Conservation (phyloP, 2,113 vertebrate genomes). For the Cyprinodon brontotheroides region DNA sequence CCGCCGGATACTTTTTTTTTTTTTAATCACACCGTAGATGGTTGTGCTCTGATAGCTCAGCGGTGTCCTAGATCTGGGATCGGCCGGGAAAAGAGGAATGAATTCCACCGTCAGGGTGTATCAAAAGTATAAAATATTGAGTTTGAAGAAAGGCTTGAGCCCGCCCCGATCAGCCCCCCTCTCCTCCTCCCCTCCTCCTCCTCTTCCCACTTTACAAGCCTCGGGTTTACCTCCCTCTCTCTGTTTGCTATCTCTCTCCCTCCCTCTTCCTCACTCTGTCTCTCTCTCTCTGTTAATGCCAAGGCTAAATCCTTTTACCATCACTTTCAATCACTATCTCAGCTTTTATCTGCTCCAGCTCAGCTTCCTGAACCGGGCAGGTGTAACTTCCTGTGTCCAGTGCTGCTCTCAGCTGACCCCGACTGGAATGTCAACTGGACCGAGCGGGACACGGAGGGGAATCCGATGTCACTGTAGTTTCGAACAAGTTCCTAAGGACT, state of each 20-base stretch:
- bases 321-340: slow-evolving; percentile 91
- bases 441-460: slow-evolving; percentile 53
- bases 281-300: slow-evolving; percentile 82
- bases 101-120: slow-evolving; percentile 70
- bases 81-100: slow-evolving; percentile 49
- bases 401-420: slow-evolving; percentile 60
- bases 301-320: slow-evolving; percentile 88
- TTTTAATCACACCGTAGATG: slow-evolving; percentile 49
- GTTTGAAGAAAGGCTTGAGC: slow-evolving; percentile 71
- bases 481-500: background rate
- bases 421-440: slow-evolving; percentile 42
- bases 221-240: slow-evolving; percentile 71
- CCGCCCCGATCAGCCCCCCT: slow-evolving; percentile 51
- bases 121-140: slow-evolving; percentile 78
- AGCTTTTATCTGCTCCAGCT: slow-evolving; percentile 85
- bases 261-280: slow-evolving; percentile 59
- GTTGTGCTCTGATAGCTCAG: slow-evolving; percentile 47
- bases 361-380: slow-evolving; percentile 84
- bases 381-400: slow-evolving; percentile 86
- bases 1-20: slow-evolving; percentile 61
- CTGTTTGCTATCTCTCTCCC: slow-evolving; percentile 50
- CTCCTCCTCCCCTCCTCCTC: slow-evolving; percentile 48
- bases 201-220: slow-evolving; percentile 74
- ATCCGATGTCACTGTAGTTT: background rate
- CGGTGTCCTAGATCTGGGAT: slow-evolving; percentile 73